phyloP scores from a whole-genome alignment of 37 sponge, comb jelly and placozoan genomes.

The Axinella damicornis region DNA sequence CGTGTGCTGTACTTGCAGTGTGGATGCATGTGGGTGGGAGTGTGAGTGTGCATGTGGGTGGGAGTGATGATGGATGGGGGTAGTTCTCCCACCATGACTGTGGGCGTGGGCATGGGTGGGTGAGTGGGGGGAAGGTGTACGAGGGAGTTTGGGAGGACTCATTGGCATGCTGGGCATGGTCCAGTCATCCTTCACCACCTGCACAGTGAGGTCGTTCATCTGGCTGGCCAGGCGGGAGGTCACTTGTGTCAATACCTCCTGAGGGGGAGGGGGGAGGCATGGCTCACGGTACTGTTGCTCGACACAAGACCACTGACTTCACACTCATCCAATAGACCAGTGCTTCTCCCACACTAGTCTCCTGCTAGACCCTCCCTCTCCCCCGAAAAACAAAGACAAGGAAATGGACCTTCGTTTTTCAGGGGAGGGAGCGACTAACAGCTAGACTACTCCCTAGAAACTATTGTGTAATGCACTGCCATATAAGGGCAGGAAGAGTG shows the following conservation, averaged over 20 bases:
- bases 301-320: no score
- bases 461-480: no score
- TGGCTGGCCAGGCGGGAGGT: slow-evolving; percentile 77
- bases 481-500: no score
- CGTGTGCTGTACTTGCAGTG: background rate
- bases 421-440: no score
- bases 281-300: no score
- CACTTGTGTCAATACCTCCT: slow-evolving; percentile 84
- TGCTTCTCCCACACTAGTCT: no score
- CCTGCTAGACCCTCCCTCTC: no score
- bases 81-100: background rate
- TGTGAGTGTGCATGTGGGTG: background rate
- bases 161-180: slow-evolving; percentile 35
- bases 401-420: no score
- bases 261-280: background rate
- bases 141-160: background rate
- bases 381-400: no score
- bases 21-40: background rate
- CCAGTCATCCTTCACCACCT: slow-evolving; percentile 92
- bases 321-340: background rate
- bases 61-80: background rate
- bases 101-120: slow-evolving; percentile 3
- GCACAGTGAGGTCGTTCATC: slow-evolving; percentile 87
- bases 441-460: no score
- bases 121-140: background rate